phyloP scores from a whole-genome alignment of 2,797 vertebrate genomes.

The Allobates femoralis region DNA sequence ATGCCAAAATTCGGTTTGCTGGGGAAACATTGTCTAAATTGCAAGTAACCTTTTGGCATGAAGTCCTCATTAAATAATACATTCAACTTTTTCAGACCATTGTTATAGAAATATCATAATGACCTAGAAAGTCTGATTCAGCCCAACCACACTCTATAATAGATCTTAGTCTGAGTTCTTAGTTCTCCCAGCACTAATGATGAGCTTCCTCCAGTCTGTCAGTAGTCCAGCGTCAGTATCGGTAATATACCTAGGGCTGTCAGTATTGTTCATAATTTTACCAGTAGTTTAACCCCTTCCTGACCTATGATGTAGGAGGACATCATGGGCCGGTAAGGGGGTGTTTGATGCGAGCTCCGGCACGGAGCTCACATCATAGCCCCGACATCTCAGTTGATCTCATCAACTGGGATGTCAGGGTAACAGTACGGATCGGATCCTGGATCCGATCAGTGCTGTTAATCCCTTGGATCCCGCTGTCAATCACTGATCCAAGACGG shows the following conservation, averaged over 20 bases:
- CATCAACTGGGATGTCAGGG: no score
- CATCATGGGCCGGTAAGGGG: no score
- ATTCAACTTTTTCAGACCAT: constrained; percentile 1
- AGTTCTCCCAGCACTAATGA: constrained; percentile 1
- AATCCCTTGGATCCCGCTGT: no score
- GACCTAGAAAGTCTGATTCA: not conserved
- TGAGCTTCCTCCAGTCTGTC: not conserved
- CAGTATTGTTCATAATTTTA: not conserved
- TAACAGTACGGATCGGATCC: no score
- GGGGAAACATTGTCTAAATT: not conserved
- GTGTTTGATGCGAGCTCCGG: no score
- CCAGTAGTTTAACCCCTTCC: no score
- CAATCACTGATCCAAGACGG: no score
- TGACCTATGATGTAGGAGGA: no score
- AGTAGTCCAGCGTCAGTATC: not conserved
- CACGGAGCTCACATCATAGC: no score
- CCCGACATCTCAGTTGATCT: no score
- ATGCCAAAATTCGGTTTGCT: not conserved
- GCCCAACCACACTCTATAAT: not conserved
- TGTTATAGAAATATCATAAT: not conserved
- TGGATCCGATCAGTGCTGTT: no score
- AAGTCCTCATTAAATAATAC: constrained; percentile 1
- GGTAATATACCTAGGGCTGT: not conserved
- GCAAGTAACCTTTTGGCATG: not conserved
- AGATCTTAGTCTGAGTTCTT: not conserved